phyloP scores from a whole-genome alignment of 2,888 invertebrate species.

The Tyria jacobaeae region DNA sequence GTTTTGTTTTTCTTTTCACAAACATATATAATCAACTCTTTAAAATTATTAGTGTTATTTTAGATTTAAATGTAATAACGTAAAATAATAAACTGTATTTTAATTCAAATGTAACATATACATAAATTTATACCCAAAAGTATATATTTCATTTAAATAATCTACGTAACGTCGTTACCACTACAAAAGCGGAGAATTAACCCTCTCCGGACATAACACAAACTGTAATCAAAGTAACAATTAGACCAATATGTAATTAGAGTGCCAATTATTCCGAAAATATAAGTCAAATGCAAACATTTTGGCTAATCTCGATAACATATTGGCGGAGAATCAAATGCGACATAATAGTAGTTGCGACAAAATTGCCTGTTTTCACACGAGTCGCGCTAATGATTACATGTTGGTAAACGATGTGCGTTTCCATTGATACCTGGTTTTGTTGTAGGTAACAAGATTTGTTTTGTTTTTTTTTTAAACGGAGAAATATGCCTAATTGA shows the following conservation, averaged over 20 bases:
- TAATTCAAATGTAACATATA: too few relatives aligned
- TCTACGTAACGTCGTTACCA: neutral
- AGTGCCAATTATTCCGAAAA: slow-evolving; percentile 40
- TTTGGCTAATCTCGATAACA: slow-evolving; percentile 29
- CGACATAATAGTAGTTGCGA: slow-evolving; percentile 44
- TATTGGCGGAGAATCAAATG: slow-evolving; percentile 45
- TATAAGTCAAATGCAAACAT: slow-evolving; percentile 49
- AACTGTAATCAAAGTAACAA: slow-evolving; percentile 8
- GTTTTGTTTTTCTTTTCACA: too few relatives aligned
- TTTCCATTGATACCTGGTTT: slow-evolving; percentile 51
- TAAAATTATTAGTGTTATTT: too few relatives aligned
- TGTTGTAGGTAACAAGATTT: neutral
- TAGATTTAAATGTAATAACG: too few relatives aligned
- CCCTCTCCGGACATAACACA: slow-evolving; percentile 6
- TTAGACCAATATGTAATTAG: slow-evolving; percentile 40
- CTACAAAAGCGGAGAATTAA: neutral
- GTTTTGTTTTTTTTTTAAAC: neutral
- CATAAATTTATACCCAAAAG: neutral
- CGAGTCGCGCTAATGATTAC: slow-evolving; percentile 68
- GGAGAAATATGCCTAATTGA: too few relatives aligned
- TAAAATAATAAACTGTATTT: too few relatives aligned
- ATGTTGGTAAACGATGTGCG: slow-evolving; percentile 58
- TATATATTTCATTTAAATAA: neutral
- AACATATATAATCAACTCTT: too few relatives aligned
- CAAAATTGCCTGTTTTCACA: slow-evolving; percentile 81